phyloP scores from a whole-genome alignment of 2,888 invertebrate species.

The Athripsodes cinereus region DNA sequence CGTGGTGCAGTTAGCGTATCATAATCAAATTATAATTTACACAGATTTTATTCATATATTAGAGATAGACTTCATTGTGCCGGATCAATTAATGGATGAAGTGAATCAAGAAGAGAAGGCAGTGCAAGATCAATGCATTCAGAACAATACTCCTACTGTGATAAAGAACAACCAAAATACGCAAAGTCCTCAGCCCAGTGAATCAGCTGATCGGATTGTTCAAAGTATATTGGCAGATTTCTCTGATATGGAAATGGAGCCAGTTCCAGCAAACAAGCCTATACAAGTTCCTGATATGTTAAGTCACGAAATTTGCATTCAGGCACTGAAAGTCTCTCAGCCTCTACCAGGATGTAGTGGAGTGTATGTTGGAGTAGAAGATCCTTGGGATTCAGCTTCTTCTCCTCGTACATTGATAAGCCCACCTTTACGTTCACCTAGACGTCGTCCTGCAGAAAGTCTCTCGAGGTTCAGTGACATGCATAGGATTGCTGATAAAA shows the following conservation, averaged over 20 bases:
- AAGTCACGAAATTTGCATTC: conserved; percentile 46
- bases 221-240: conserved; percentile 59
- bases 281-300: conserved; percentile 44
- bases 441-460: conserved; percentile 46
- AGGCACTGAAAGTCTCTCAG: conserved; percentile 45
- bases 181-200: conserved; percentile 33
- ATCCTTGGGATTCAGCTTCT: conserved; percentile 47
- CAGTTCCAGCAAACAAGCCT: conserved; percentile 41
- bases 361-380: conserved; percentile 41
- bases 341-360: conserved; percentile 31
- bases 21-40: conserved; percentile 73
- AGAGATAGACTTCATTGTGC: conserved; percentile 52
- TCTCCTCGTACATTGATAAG: conserved; percentile 47
- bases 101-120: conserved; percentile 31
- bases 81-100: conserved; percentile 39
- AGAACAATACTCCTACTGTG: neutral
- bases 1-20: conserved; percentile 61
- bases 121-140: conserved; percentile 12
- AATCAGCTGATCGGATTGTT: conserved; percentile 44
- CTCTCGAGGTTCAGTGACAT: conserved; percentile 50
- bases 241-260: conserved; percentile 55
- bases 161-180: conserved; percentile 2
- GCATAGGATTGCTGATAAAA: conserved; percentile 60
- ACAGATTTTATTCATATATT: conserved; percentile 82
- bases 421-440: conserved; percentile 44